phyloP scores from a whole-genome alignment of 2,113 vertebrate species.

The Platanista minor region DNA sequence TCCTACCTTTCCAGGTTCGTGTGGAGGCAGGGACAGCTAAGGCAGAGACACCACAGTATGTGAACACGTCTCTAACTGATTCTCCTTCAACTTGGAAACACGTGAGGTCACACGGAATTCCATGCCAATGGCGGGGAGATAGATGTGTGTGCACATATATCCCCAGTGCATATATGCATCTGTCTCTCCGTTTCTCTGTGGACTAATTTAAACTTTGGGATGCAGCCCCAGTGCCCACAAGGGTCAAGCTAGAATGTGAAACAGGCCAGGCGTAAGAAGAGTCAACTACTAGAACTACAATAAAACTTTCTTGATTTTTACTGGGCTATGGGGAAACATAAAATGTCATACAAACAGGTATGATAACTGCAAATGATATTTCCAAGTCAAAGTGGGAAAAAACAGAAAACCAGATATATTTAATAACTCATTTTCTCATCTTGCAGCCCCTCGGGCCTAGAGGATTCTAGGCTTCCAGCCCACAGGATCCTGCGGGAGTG shows the following conservation, averaged over 20 bases:
- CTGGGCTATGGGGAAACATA: not conserved
- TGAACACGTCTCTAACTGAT: not conserved
- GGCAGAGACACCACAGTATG: fast-evolving
- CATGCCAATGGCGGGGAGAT: fast-evolving
- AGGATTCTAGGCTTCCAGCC: not conserved
- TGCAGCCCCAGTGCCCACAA: fast-evolving
- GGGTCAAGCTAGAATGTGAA: not conserved
- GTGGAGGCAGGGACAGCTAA: not conserved
- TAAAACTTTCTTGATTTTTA: not conserved
- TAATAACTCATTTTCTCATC: not conserved
- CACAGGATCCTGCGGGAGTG: fast-evolving
- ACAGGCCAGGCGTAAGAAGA: not conserved
- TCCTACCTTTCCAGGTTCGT: not conserved
- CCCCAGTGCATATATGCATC: not conserved
- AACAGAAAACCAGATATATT: not conserved
- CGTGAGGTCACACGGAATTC: not conserved
- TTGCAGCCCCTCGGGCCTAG: not conserved
- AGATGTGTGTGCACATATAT: fast-evolving
- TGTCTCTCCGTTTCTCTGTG: not conserved
- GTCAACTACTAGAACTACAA: not conserved
- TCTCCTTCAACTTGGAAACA: not conserved
- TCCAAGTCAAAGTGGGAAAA: not conserved
- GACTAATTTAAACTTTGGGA: not conserved
- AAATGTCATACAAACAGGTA: not conserved
- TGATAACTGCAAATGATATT: not conserved